A percentile compares a stretch with the other conserved stretches of the same genome.
Evolutionary conservation across 2,113 vertebrate species (phyloP).

Genomic region (Otus sunia): DNA sequence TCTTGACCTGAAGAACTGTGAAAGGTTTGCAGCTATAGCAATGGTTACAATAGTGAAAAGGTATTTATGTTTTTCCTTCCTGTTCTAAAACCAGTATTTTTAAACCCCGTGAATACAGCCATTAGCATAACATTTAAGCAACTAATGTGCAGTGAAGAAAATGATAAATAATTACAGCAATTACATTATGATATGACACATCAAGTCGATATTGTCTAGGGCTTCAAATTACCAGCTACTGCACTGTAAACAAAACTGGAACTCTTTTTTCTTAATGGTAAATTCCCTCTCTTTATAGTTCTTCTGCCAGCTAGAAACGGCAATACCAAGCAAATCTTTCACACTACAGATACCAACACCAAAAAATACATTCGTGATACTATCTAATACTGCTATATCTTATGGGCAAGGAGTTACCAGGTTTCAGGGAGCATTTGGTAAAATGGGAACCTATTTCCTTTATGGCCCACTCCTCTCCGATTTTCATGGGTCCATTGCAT

Average conservation of each 20-base stretch:
- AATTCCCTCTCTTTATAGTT: neutral
- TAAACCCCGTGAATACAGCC: neutral
- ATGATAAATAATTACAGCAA: slow-evolving; percentile 19
- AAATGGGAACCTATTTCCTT: neutral
- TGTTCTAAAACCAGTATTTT: neutral
- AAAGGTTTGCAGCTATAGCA: neutral
- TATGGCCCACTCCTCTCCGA: neutral
- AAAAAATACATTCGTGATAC: neutral
- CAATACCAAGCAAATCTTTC: neutral
- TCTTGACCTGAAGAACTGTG: neutral
- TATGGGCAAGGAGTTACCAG: neutral
- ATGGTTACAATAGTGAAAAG: neutral
- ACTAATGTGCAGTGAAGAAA: neutral
- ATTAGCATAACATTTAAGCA: neutral
- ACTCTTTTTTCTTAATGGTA: neutral
- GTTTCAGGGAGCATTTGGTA: neutral
- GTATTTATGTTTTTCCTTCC: neutral
- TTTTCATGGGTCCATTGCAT: neutral
- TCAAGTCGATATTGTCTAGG: neutral
- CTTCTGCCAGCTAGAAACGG: neutral
- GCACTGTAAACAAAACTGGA: neutral
- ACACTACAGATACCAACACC: neutral
- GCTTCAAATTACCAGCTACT: neutral
- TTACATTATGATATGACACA: neutral
- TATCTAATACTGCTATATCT: neutral